phyloP scores from a whole-genome alignment of 2,113 vertebrate genomes.

The Malaclemys terrapin region DNA sequence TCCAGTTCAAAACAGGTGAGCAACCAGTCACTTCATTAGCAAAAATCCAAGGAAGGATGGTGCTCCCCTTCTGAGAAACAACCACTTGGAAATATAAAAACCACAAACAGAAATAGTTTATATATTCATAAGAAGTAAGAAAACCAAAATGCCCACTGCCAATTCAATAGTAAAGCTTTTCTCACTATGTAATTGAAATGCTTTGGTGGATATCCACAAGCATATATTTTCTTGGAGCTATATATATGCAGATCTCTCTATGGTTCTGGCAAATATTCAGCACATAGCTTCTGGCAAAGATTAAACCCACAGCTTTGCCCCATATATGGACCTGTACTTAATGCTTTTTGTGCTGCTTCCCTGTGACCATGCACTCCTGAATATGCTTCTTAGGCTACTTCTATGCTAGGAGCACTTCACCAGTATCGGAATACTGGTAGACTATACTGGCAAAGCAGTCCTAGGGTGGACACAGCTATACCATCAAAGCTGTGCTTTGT shows the following conservation, averaged over 20 bases:
- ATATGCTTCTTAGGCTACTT: not conserved
- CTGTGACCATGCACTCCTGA: not conserved
- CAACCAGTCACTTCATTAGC: not conserved
- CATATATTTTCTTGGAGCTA: not conserved
- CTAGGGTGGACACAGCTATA: not conserved
- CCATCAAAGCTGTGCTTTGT: not conserved
- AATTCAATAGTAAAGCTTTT: conserved; percentile 10
- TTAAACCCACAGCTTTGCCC: not conserved
- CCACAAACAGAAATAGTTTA: not conserved
- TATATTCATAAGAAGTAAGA: not conserved
- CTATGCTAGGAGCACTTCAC: not conserved
- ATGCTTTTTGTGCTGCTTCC: not conserved
- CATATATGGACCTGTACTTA: not conserved
- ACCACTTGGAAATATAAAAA: not conserved
- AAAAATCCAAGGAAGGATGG: conserved; percentile 21
- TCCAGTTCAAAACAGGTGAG: conserved; percentile 48
- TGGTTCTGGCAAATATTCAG: not conserved
- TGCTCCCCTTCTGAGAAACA: conserved; percentile 11
- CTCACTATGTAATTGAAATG: not conserved
- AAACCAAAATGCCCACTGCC: not conserved
- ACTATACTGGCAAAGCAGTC: not conserved
- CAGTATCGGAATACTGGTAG: not conserved
- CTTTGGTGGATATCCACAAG: conserved; percentile 10
- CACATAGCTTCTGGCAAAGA: not conserved
- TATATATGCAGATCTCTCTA: not conserved